These are phyloP conservation scores for Ormyrus pomaceus DNA, from an alignment of 2,888 invertebrate genomes.

Conservation along the genomic window DNA sequence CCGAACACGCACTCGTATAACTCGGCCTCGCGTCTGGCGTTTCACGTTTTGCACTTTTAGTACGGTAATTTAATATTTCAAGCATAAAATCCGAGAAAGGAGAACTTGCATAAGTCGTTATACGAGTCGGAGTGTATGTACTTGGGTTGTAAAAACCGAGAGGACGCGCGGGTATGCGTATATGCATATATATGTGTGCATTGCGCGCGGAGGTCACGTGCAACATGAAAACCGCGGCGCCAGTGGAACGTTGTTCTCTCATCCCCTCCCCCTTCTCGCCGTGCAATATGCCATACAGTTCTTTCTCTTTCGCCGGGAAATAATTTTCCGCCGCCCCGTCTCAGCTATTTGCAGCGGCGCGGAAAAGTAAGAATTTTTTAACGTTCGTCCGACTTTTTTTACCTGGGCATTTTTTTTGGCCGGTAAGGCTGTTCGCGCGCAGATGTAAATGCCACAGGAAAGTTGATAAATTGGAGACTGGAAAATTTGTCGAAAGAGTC, in stretches of 20 bases:
- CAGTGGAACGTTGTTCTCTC: neutral
- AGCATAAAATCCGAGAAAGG: conserved; percentile 5
- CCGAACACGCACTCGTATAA: neutral
- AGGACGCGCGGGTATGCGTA: neutral
- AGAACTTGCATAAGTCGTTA: conserved; percentile 13
- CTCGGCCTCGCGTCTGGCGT: neutral
- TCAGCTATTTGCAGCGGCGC: no score
- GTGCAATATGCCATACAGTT: no score
- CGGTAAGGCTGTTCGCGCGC: no score
- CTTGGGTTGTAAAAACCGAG: conserved; percentile 14
- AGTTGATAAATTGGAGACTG: no score
- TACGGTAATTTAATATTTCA: conserved; percentile 28
- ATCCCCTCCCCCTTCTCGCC: neutral
- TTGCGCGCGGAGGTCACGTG: conserved; percentile 11
- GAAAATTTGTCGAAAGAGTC: no score
- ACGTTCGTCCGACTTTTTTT: neutral
- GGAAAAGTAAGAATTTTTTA: neutral
- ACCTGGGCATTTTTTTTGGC: neutral
- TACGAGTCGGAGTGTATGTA: neutral
- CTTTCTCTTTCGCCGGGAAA: no score
- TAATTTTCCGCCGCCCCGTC: no score
- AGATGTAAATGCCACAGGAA: no score
- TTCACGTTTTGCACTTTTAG: neutral
- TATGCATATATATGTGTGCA: neutral
- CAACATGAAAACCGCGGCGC: conserved; percentile 1